Percentiles rank a stretch among this genome's conserved stretches.
Evolutionary conservation across 2,797 vertebrate genomes (phyloP).

Genomic region (Ibycter americanus): DNA sequence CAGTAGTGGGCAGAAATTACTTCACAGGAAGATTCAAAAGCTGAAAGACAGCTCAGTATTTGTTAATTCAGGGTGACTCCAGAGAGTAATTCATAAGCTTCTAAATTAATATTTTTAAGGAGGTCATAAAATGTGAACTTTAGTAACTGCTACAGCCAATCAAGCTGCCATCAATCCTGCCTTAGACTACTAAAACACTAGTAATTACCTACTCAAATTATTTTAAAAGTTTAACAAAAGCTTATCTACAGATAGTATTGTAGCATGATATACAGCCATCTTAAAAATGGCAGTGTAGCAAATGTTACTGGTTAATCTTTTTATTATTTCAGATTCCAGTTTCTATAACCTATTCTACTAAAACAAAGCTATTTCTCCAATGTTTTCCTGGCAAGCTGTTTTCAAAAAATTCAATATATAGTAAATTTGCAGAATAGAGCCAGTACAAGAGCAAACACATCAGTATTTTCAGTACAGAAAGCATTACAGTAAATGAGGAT

Average conservation of each 20-base stretch:
- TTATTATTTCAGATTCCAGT: background rate
- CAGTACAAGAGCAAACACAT: background rate
- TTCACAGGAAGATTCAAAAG: background rate
- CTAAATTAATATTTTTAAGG: conserved; percentile 68
- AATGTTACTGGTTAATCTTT: background rate
- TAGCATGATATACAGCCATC: background rate
- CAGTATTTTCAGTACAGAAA: background rate
- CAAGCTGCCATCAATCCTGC: conserved; percentile 38
- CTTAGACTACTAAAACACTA: conserved; percentile 18
- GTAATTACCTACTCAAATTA: conserved; percentile 41
- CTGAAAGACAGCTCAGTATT: conserved; percentile 25
- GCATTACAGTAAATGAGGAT: background rate
- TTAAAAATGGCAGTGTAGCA: background rate
- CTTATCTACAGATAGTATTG: conserved; percentile 1
- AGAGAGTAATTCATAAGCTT: conserved; percentile 58
- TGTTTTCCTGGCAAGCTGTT: background rate
- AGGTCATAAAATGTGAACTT: conserved; percentile 65
- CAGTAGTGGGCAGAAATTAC: background rate
- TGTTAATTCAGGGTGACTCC: conserved; percentile 50
- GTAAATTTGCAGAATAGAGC: background rate
- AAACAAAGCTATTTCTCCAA: background rate
- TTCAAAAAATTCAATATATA: background rate
- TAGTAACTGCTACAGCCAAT: conserved; percentile 60
- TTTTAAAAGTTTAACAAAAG: conserved; percentile 54
- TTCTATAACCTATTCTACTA: background rate